A percentile compares a stretch with the other conserved stretches of the same genome.
These are phyloP conservation scores for Synergus japonicus DNA, from an alignment of 2,888 invertebrate genomes.

Conservation along the genomic window DNA sequence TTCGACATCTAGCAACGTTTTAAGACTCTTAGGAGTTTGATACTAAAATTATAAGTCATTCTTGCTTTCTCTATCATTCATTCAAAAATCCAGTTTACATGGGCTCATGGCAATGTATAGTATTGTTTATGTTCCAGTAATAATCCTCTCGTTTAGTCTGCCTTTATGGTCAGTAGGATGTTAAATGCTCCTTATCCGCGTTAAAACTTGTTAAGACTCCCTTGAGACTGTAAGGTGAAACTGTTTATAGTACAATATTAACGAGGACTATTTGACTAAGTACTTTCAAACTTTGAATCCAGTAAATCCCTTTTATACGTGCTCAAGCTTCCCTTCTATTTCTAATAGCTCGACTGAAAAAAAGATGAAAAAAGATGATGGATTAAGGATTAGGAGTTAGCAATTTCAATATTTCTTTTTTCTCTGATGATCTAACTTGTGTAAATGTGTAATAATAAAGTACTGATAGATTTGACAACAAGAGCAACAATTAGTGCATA, in stretches of 20 bases:
- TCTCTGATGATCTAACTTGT: background rate
- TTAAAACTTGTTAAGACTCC: slow-evolving; percentile 56
- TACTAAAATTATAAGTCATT: background rate
- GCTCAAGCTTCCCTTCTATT: background rate
- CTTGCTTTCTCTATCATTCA: background rate
- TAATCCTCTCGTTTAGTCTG: slow-evolving; percentile 18
- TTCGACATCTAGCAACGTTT: background rate
- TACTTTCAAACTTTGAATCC: slow-evolving; percentile 23
- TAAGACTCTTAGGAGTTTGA: background rate
- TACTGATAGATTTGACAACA: slow-evolving; percentile 25
- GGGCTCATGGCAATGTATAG: background rate
- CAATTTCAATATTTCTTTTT: too few relatives aligned
- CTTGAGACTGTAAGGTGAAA: slow-evolving; percentile 34
- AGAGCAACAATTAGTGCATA: slow-evolving; percentile 44
- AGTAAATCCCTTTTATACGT: background rate
- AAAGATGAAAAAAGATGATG: too few relatives aligned
- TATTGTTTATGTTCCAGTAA: background rate
- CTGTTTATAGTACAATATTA: slow-evolving; percentile 48
- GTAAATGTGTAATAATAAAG: background rate
- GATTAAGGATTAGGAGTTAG: too few relatives aligned
- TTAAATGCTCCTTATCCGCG: slow-evolving; percentile 57
- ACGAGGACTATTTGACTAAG: slow-evolving; percentile 45
- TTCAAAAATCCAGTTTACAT: slow-evolving; percentile 5
- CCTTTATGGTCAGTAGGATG: slow-evolving; percentile 47
- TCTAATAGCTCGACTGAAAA: background rate